Evolutionary conservation across 2,888 invertebrate species (phyloP), one percentile per base, ranked within the genome.

Genomic region (Ophion slaviceki): DNA sequence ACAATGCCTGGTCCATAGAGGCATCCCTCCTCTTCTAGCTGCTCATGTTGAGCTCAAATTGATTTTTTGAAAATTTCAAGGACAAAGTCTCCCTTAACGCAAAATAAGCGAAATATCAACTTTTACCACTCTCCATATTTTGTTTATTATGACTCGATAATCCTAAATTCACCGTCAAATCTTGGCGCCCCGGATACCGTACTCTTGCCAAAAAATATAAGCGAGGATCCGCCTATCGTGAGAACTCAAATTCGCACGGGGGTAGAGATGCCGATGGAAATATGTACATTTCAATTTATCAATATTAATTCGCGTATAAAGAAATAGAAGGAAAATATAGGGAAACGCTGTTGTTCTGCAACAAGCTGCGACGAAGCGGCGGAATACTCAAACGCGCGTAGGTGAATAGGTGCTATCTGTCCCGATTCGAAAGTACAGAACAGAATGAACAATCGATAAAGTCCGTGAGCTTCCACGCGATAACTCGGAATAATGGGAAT

Each of bases 401-500:
- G 14, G 17, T 20, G 53, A 11, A 80, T 72, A 24, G 67, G 14
- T 77, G 17, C 71, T 74, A 71, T 45, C 17, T 67, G 66, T 64
- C n/a, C 36, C 36, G 67, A 70, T 68, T 20, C 66, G 61, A 57
- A 71, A 82, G 79, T 66, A 70, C 64, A 40, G 28, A 36, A 47
- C 79, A 79, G 45, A 79, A 85, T 85, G 64, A 79, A 82, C 47
- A 68, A 75, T 79, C 75, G 61, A 59, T 47, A 47, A 74, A 64
- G 64, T 67, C 47, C 57, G 59, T 62, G 53, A 68, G 67, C 67
- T 64, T 64, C 76, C 64, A 28, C 14, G 74, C 68, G 74, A 82
- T 82, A 74, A 75, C 78, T 70, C 67, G 24, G 62, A 64, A 62
- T 79, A 85, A 85, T 82, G 79, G 85, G 62, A 75, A 85, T 82